Evolutionary conservation across 2,113 vertebrate species (phyloP), one percentile per base, ranked within the genome.

Genomic region (Passer domesticus): DNA sequence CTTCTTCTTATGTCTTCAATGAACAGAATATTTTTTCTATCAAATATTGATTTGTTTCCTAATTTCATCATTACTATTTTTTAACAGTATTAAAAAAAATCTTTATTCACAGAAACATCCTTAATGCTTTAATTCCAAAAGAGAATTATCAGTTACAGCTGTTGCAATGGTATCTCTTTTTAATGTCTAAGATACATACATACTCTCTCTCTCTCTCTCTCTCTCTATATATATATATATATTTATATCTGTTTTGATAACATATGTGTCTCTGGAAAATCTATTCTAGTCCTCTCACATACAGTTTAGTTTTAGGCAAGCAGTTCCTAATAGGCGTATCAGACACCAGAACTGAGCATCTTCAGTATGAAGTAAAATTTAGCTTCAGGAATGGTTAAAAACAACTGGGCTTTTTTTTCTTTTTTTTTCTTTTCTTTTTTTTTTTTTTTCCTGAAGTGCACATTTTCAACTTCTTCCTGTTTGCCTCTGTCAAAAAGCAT

Each of bases 381-480:
- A 56, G 25, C 53, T 46, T 89, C n/a, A 64, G 30, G 18, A 64
- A 63, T 33, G 5, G 10, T 33, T 75, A 69, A 74, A 92, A 89
- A 67, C 2, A 24, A 20, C 24, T 7, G 7, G 3, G 1, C 30
- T 10, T 8, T 3, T 23, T 58, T 3, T 3, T 47, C 8, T 5
- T 43, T 15, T 43, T 15, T 2, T n/a, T 14, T 17, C 30, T 10
- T 8, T 3, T 23, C n/a, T 3, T 3, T 23, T 7, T 5, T 43
- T 15, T 60, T 21, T 50, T 41, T 39, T 13, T 0, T 0, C 1
- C 63, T 62, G 8, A 89, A 83, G 6, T n/a, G 5, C 23, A 68
- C 1, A 4, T 69, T 87, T 93, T 47, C 16, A 93, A 46, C 6
- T 81, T 72, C 15, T 50, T 75, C 75, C 24, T 41, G 8, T 68